Conservation (phyloP, 2,888 invertebrate genomes). For the Apotomis turbidana region DNA sequence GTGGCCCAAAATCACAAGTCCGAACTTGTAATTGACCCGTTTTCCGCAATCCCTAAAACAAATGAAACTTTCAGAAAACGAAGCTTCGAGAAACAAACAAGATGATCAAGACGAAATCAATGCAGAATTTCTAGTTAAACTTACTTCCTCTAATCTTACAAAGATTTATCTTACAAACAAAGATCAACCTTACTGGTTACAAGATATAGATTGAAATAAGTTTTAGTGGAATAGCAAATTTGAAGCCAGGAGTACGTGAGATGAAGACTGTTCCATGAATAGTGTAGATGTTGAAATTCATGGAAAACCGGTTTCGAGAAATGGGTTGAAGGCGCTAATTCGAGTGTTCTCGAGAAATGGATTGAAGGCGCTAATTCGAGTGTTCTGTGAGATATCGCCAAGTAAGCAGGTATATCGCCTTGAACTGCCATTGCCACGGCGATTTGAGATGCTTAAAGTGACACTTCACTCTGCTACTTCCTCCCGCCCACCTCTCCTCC, state of each 20-base stretch:
- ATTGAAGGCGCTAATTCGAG: not conserved
- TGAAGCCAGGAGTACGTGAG: conserved; percentile 22
- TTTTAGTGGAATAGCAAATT: conserved; percentile 17
- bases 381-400: not conserved
- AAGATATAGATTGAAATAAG: not conserved
- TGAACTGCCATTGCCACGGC: too few relatives aligned
- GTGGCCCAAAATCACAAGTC: not conserved
- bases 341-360: conserved; percentile 1
- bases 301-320: conserved; percentile 21
- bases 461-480: too few relatives aligned
- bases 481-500: too few relatives aligned
- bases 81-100: conserved; percentile 32
- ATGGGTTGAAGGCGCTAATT: conserved; percentile 1
- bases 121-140: conserved; percentile 31
- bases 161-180: not conserved
- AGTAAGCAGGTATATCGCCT: too few relatives aligned
- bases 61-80: conserved; percentile 15
- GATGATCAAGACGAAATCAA: conserved; percentile 37
- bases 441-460: too few relatives aligned
- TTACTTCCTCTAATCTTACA: conserved; percentile 33
- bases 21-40: not conserved
- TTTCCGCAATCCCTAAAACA: not conserved
- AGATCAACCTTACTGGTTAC: not conserved
- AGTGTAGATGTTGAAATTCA: conserved; percentile 6
- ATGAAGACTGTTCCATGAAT: conserved; percentile 29